Conservation (phyloP, 64 coral and sea anemone genomes). For the Trachythela sp. region DNA sequence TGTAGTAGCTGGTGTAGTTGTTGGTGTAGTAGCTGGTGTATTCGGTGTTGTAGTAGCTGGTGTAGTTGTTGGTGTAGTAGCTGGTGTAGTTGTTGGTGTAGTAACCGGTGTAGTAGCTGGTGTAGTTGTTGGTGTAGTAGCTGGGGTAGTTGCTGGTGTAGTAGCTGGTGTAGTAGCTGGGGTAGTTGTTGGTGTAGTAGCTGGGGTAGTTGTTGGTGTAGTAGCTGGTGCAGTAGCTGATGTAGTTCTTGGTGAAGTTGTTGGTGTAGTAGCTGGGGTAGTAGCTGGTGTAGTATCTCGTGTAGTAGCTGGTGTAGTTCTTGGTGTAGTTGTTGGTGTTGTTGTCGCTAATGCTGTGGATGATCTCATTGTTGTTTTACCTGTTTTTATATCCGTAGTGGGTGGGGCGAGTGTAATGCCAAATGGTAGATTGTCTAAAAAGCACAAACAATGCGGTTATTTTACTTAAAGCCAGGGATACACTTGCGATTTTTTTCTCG, state of each 20-base stretch:
- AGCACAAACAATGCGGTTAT: neutral
- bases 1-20: neutral
- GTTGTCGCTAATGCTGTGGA: neutral
- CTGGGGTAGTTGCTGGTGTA: no score
- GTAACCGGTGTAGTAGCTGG: neutral
- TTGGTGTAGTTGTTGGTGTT: neutral
- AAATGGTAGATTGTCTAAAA: neutral
- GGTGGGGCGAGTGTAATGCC: no score
- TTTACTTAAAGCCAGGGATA: no score
- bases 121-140: neutral
- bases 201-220: neutral
- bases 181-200: neutral
- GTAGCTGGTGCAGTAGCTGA: neutral
- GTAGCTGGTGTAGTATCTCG: neutral
- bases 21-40: neutral
- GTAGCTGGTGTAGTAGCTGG: neutral
- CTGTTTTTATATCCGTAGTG: no score
- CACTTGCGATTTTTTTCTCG: neutral
- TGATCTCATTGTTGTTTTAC: no score
- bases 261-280: neutral
- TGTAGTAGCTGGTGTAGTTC: neutral
- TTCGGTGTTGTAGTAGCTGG: neutral
- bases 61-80: neutral
- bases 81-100: neutral
- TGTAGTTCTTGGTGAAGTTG: neutral